These are phyloP conservation scores for Octodon degus DNA, from an alignment of 2,113 vertebrate species.

Conservation along the genomic window DNA sequence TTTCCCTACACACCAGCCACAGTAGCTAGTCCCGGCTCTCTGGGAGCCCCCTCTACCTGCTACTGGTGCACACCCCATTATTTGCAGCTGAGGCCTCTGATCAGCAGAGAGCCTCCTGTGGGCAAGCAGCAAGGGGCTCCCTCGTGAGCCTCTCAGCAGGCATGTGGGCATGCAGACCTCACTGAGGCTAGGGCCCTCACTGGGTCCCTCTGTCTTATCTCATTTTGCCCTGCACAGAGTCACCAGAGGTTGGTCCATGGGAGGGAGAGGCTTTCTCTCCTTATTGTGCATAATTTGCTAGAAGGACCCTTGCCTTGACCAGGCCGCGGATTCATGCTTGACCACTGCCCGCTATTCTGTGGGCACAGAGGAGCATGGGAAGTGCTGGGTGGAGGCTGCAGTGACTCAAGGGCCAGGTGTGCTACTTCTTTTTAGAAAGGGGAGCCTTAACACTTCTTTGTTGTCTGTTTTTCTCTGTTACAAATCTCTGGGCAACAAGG, in stretches of 20 bases:
- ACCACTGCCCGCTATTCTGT: not conserved
- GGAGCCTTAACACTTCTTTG: not conserved
- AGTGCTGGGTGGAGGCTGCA: not conserved
- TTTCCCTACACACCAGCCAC: not conserved
- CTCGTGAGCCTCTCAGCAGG: not conserved
- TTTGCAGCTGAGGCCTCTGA: not conserved
- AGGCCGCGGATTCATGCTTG: not conserved
- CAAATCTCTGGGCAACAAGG: not conserved
- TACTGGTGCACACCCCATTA: not conserved
- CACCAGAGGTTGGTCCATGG: not conserved
- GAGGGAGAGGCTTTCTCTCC: not conserved
- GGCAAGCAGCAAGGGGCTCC: not conserved
- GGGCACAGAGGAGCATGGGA: rapidly evolving
- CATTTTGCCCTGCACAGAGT: not conserved
- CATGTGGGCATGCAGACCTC: rapidly evolving
- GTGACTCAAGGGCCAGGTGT: not conserved
- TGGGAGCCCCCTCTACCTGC: not conserved
- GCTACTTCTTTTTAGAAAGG: not conserved
- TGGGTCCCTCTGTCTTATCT: not conserved
- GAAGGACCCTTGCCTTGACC: rapidly evolving
- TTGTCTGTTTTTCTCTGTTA: not conserved
- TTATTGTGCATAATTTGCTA: not conserved
- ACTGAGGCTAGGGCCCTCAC: rapidly evolving
- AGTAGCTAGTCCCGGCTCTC: not conserved
- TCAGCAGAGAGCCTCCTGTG: not conserved